phyloP scores from a whole-genome alignment of 1,140 invertebrate genomes.

The Panulirus ornatus region DNA sequence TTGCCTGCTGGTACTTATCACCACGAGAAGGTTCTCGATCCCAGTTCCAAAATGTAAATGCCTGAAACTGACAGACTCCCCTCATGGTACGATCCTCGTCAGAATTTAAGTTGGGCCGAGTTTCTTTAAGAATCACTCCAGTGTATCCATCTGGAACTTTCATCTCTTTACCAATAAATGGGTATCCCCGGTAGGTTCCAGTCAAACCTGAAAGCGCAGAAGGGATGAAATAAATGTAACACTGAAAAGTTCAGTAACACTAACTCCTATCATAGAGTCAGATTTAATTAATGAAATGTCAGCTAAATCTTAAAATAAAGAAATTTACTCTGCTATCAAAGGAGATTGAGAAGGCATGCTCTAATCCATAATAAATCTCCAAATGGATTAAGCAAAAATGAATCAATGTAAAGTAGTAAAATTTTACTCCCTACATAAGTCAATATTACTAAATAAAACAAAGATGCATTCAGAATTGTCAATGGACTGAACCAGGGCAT shows the following conservation, averaged over 20 bases:
- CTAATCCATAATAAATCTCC: too few species aligned
- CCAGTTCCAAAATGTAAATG: constrained; percentile 72
- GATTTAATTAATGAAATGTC: not conserved
- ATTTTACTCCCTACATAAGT: too few species aligned
- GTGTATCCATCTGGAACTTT: constrained; percentile 45
- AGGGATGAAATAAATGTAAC: not conserved
- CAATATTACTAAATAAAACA: too few species aligned
- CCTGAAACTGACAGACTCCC: constrained; percentile 40
- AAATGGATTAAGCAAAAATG: too few species aligned
- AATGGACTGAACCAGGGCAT: too few species aligned
- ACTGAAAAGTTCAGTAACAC: not conserved
- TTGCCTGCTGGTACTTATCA: constrained; percentile 67
- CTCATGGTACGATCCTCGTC: constrained; percentile 29
- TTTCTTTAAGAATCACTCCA: constrained; percentile 52
- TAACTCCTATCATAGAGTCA: not conserved
- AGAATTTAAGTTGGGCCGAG: not conserved
- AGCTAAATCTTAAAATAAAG: not conserved
- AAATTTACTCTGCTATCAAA: not conserved
- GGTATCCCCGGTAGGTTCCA: constrained; percentile 43
- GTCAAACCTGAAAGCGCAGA: not conserved
- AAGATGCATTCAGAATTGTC: too few species aligned
- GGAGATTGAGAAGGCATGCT: too few species aligned
- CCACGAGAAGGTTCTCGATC: constrained; percentile 62
- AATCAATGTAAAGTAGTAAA: too few species aligned
- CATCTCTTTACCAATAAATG: constrained; percentile 12